A percentile compares a stretch with the other conserved stretches of the same genome.
Evolutionary conservation across 2,113 vertebrate species (phyloP).

Genomic region (Corapipo altera): DNA sequence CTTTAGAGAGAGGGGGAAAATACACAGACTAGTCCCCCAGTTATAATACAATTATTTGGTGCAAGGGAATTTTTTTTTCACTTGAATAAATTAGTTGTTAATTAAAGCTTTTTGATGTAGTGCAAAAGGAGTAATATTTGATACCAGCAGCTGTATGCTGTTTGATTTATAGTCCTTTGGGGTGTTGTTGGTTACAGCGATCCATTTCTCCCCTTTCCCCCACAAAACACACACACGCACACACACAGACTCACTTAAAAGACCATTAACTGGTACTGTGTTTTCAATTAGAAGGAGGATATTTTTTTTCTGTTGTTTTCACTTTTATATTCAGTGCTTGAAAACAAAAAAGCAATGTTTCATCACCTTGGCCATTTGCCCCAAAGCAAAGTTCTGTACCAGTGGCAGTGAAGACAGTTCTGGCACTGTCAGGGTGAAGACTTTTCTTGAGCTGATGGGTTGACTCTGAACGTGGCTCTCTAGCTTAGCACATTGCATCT

Average conservation of each 20-base stretch:
- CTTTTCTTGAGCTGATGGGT: not conserved
- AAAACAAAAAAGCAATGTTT: not conserved
- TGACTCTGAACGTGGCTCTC: not conserved
- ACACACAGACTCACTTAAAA: not conserved
- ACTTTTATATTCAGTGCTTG: not conserved
- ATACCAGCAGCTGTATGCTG: conserved; percentile 53
- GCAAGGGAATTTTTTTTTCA: conserved; percentile 24
- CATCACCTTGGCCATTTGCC: not conserved
- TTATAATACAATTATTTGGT: conserved; percentile 57
- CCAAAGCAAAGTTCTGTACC: not conserved
- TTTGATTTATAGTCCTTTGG: conserved; percentile 65
- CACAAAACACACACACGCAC: not conserved
- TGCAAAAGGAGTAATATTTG: conserved; percentile 33
- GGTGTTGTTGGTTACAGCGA: conserved; percentile 19
- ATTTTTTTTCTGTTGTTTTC: conserved; percentile 9
- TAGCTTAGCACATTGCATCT: not conserved
- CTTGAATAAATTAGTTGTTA: conserved; percentile 72
- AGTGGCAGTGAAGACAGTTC: not conserved
- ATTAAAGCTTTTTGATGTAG: conserved; percentile 74
- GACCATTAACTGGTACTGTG: not conserved
- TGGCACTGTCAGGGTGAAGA: not conserved
- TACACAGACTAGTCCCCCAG: conserved; percentile 5
- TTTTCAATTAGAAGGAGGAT: conserved; percentile 3
- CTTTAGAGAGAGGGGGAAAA: not conserved
- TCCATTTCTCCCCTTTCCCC: not conserved